Evolutionary conservation across 2,888 invertebrate genomes (phyloP), one percentile per base, ranked within the genome.

Genomic region (Papilio demoleus): DNA sequence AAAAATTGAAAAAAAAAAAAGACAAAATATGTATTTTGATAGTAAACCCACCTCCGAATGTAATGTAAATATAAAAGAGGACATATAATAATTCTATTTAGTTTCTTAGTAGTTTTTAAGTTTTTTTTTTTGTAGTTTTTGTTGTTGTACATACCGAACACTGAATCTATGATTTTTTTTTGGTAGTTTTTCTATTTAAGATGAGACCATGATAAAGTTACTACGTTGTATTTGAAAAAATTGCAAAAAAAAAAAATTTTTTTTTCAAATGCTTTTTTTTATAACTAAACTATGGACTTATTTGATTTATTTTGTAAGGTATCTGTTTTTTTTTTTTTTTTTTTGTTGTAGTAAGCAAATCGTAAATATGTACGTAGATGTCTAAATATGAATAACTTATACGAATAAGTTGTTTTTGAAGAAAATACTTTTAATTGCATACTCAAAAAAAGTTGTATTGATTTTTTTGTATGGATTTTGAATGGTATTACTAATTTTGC

Each of bases 11-110:
- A 69, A 72, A 72, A 66, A 65, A 69, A 72, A 72, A 72, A 70
- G 61, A 73, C 42, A 68, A n/a, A n/a, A n/a, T 14, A 67, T 70
- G 67, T 70, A 70, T 74, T 67, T 74, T 72, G 65, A n/a, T 72
- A 59, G 61, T 59, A 58, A 68, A 73, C 68, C 72, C 74, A 73
- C 75, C 74, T 74, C 75, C 74, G 72, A 72, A 61, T n/a, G 5
- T 47, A 64, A 65, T 59, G 71, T 68, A 67, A 69, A 71, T 53
- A 56, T 56, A 9, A 60, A 56, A 40, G 67, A 56, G 40, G 53
- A 66, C 27, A 56, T 65, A 61, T n/a, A 42, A 53, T 5, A 42
- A 5, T 61, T 34, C n/a, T 8, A 34, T 40, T 56, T 64, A 34
- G n/a, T 38, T 64, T n/a, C n/a, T n/a, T 68, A 62, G 40, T 74